A percentile compares a stretch with the other conserved stretches of the same genome.
Evolutionary conservation across 2,888 invertebrate genomes (phyloP).

Genomic region (Mylabris sibirica): DNA sequence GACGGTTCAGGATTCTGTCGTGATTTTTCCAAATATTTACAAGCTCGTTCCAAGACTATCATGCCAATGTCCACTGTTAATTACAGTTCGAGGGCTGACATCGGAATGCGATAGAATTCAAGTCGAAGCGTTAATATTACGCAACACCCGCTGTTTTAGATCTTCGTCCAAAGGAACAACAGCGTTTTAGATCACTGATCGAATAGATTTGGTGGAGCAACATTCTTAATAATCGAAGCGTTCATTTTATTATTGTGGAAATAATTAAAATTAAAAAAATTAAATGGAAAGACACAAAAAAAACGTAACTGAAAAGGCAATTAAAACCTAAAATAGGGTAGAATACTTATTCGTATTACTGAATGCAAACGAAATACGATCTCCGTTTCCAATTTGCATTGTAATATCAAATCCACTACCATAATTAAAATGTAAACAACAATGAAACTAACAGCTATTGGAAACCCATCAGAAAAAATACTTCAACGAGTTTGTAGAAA

Average conservation of each 20-base stretch:
- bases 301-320: not conserved
- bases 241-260: no score
- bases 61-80: no score
- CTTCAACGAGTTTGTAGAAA: not conserved
- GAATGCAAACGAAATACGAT: conserved; percentile 17
- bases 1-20: no score
- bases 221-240: not conserved
- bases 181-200: no score
- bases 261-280: not conserved
- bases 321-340: conserved; percentile 7
- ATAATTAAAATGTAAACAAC: conserved; percentile 26
- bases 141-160: no score
- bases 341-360: conserved; percentile 6
- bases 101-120: no score
- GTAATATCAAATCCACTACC: conserved; percentile 22
- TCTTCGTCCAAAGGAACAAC: no score
- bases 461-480: not conserved
- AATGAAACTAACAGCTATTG: not conserved
- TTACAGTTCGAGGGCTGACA: no score
- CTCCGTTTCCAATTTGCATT: conserved; percentile 19
- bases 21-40: no score
- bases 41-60: no score
- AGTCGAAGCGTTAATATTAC: no score
- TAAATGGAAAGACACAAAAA: not conserved
- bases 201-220: no score